Conservation (phyloP, 2,888 invertebrate species). For the Tenthredo livida region DNA sequence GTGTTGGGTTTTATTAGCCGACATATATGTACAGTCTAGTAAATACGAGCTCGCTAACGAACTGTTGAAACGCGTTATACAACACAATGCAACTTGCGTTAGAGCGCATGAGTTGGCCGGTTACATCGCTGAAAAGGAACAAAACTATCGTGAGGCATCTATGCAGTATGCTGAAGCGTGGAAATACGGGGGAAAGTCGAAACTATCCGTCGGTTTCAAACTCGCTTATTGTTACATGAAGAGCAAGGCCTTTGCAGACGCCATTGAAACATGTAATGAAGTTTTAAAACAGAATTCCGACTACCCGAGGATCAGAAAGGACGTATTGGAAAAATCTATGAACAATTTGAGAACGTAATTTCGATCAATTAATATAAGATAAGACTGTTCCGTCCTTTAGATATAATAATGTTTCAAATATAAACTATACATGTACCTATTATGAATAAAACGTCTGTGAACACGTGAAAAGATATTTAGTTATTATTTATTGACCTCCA, state of each 20-base stretch:
- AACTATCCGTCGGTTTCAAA: slow-evolving; percentile 94
- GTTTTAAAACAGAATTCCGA: slow-evolving; percentile 91
- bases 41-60: slow-evolving; percentile 94
- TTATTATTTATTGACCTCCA: background rate
- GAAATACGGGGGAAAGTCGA: slow-evolving; percentile 89
- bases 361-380: background rate
- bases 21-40: slow-evolving; percentile 90
- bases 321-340: slow-evolving; percentile 94
- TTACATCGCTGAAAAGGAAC: slow-evolving; percentile 94
- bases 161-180: slow-evolving; percentile 92
- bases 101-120: slow-evolving; percentile 95
- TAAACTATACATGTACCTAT: background rate
- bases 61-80: slow-evolving; percentile 87
- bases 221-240: slow-evolving; percentile 95
- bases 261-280: slow-evolving; percentile 93
- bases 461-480: background rate
- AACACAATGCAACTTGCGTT: slow-evolving; percentile 92
- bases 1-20: slow-evolving; percentile 96
- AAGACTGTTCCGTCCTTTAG: background rate
- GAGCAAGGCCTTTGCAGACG: slow-evolving; percentile 92
- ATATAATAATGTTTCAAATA: background rate
- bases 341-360: slow-evolving; percentile 85
- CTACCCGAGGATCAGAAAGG: slow-evolving; percentile 94
- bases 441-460: background rate
- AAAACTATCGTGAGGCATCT: slow-evolving; percentile 92